Base-by-base conservation (phyloP, 2,797 vertebrate genomes). In the Cuniculus paca region DNA sequence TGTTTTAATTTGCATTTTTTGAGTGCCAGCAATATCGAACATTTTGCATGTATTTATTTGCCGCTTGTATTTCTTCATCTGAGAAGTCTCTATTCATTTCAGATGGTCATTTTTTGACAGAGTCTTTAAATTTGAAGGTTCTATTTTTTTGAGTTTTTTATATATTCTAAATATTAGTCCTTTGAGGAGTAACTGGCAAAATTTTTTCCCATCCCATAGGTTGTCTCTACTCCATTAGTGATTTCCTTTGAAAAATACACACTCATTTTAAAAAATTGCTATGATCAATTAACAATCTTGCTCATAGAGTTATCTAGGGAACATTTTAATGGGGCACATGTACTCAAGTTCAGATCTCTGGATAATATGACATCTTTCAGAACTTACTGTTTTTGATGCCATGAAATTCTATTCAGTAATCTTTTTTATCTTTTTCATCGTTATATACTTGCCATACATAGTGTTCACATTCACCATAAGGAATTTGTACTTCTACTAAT, bases 331-430 rank as follows among this genome's bases (percentile, higher is more conserved):
- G 45, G 8, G 28, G n/a, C 6, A 12, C 7, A 39, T 14, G 28
- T 10, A 12, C 50, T 52, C 28, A 6, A 36, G 13, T 26, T 89
- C 26, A 5, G 39, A 60, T 70, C 58, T 42, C 58, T 87, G 8
- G 16, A 34, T 60, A 39, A 68, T 31, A 72, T 42, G 24, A 79
- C 34, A 70, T 72, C 56, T 68, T 42, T 89, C 48, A 78, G 39
- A 39, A 54, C n/a, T 58, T 36, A 81, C 2, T 45, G 74, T 14
- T 70, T 86, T 28, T 80, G 34, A 82, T 34, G 10, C 7, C 58
- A 52, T 54, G 20, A 82, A 88, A 92, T 85, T 87, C 3, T 84
- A 45, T 63, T 91, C n/a, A 50, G 68, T 63, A 75, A 84, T 80
- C 39, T 90, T 75, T 48, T 65, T 45, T 31, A 45, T 75, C 13